These are phyloP conservation scores for Steinernema hermaphroditum DNA, from an alignment of 2,888 invertebrate genomes.

Conservation along the genomic window DNA sequence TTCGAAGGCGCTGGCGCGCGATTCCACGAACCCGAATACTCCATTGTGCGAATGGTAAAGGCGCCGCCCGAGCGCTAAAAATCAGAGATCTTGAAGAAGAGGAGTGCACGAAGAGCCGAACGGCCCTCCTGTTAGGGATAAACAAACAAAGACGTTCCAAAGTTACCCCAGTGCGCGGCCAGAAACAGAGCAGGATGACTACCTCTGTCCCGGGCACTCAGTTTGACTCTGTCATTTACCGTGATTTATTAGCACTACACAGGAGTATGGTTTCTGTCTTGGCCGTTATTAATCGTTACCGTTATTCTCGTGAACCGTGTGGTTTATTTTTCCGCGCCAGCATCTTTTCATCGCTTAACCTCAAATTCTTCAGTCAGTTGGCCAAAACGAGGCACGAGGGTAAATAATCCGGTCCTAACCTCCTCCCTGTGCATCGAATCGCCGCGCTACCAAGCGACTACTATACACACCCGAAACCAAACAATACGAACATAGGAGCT, in stretches of 20 bases:
- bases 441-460: not conserved
- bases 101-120: not conserved
- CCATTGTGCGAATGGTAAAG: constrained; percentile 27
- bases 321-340: no score
- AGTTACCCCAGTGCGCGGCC: no score
- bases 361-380: no score
- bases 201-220: no score
- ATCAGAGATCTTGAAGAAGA: not conserved
- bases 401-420: not conserved
- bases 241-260: no score
- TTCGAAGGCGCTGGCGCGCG: not conserved
- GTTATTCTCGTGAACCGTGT: no score
- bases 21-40: constrained; percentile 19
- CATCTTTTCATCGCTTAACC: no score
- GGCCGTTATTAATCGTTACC: no score
- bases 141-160: not conserved
- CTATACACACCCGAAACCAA: not conserved
- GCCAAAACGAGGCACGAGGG: not conserved
- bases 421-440: not conserved
- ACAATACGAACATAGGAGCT: not conserved
- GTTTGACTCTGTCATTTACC: no score
- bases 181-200: no score
- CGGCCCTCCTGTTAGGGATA: not conserved
- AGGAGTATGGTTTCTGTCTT: no score
- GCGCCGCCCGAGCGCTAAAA: constrained; percentile 5